Percentiles rank a stretch among this genome's conserved stretches.
phyloP scores from a whole-genome alignment of 1,140 invertebrate genomes.

The Neoseiulus cucumeris region DNA sequence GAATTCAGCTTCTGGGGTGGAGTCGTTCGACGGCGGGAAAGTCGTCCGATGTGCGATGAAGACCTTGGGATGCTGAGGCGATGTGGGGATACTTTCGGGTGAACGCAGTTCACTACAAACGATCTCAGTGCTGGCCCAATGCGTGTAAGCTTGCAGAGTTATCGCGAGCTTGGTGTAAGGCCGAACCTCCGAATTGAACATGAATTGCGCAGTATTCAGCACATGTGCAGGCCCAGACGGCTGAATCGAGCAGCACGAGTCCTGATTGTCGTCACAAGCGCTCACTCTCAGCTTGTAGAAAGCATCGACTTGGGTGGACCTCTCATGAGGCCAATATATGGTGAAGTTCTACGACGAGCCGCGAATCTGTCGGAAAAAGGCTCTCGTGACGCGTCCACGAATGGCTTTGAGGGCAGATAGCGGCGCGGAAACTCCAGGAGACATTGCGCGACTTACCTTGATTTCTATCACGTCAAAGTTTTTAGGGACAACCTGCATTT shows the following conservation, averaged over 20 bases:
- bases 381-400: not conserved
- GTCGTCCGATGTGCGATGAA: not conserved
- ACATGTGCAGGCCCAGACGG: not conserved
- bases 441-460: not conserved
- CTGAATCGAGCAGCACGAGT: conserved; percentile 19
- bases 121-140: not conserved
- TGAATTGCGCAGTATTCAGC: not conserved
- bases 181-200: not conserved
- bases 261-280: conserved; percentile 24
- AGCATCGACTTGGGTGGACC: conserved; percentile 40
- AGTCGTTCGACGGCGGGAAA: conserved; percentile 16
- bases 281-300: conserved; percentile 57
- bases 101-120: not conserved
- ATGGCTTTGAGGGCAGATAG: too few relatives aligned
- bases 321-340: conserved; percentile 42
- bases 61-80: not conserved
- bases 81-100: not conserved
- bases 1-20: conserved; percentile 28
- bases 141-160: not conserved
- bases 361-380: conserved; percentile 35
- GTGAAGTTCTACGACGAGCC: conserved; percentile 53
- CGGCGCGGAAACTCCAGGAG: not conserved
- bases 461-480: not conserved
- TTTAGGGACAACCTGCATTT: not conserved
- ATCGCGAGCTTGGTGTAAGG: not conserved